A percentile compares a stretch with the other conserved stretches of the same genome.
These are phyloP conservation scores for Indicator indicator DNA, from an alignment of 2,113 vertebrate genomes.

Conservation along the genomic window DNA sequence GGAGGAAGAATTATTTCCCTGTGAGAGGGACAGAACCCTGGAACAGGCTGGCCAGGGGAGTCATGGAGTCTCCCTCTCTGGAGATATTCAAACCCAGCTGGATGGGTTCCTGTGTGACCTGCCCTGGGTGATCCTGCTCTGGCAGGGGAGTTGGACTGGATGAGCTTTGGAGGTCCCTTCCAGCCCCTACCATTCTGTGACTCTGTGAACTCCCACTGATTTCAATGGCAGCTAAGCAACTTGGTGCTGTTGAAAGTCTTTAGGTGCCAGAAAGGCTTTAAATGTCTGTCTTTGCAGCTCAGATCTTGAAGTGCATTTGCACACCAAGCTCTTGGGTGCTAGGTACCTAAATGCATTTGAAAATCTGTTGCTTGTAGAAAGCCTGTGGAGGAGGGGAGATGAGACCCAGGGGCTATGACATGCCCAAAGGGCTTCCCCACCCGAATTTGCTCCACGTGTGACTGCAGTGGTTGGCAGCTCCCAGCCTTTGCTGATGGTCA, in stretches of 20 bases:
- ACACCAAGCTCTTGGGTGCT: background rate
- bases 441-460: background rate
- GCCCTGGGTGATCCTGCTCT: no score
- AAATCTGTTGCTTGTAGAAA: background rate
- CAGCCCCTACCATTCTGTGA: no score
- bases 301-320: background rate
- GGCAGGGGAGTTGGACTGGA: no score
- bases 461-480: background rate
- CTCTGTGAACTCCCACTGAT: background rate
- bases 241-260: background rate
- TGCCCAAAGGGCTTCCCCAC: background rate
- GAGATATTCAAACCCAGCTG: no score
- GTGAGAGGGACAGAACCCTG: no score
- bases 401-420: background rate
- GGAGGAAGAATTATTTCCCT: no score
- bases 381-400: background rate
- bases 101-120: no score
- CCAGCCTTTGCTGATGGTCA: background rate
- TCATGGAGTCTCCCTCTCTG: no score
- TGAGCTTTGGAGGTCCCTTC: no score
- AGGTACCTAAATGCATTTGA: background rate
- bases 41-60: no score
- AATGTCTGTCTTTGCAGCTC: background rate
- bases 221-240: background rate
- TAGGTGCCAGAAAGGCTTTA: background rate